Evolutionary conservation across 1,140 invertebrate genomes (phyloP), one percentile per base, ranked within the genome.

Genomic region (Phenacoccus solenopsis): DNA sequence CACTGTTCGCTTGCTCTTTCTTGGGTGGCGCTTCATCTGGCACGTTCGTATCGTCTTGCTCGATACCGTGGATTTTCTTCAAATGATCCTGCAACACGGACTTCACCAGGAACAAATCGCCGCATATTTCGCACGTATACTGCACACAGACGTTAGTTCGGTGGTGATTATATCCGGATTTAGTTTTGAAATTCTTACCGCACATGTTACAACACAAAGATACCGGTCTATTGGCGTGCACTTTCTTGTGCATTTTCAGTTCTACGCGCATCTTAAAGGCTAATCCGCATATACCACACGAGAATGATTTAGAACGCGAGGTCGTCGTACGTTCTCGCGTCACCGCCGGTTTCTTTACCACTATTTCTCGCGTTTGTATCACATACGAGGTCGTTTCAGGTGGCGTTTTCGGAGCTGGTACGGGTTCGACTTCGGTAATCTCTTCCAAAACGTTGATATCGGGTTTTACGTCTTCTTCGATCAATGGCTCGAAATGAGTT

Each of bases 191-290:
- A 0, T 49, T 57, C 35, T 71, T 71, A 20, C 59, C 69, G 10
- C 71, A 71, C n/a, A 69, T 32, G 25, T 69, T 67, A 10, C 71
- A 71, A 1, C 28, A 56, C 3, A 28, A 64, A 2, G 68, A 24
- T 16, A 64, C 64, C 7, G 24, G 3, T 22, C 25, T n/a, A 0
- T 32, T 49, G 3, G 69, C 68, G 28, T 71, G 71, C 0, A 57
- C 69, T 13, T 69, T 69, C 28, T 71, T 68, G 24, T 98, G 94
- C 76, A 97, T 96, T 80, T 93, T 95, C 0, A 98, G 83, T 78
- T 97, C 96, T 0, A 90, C 93, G 78, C 96, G 96, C 21, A 97
- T 82, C 0, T 93, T 93, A 76, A 98, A 98, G 0, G 90, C 87
- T 79, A 96, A 96, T 35, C 90, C 89, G 78, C 95, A 98, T 30